Conservation (phyloP, 2,797 vertebrate species). For the Odontamblyopus lacepedii region DNA sequence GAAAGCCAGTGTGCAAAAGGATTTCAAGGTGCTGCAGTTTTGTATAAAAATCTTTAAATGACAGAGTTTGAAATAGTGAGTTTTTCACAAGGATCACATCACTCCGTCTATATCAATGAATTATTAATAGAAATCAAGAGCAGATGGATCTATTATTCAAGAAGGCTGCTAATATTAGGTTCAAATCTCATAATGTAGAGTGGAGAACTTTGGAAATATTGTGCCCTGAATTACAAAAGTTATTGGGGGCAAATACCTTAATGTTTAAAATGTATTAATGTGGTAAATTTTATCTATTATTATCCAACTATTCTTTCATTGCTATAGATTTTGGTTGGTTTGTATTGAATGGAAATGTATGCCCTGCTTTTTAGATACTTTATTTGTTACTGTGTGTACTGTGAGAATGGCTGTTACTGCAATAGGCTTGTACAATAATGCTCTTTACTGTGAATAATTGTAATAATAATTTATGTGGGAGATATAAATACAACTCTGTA, state of each 20-base stretch:
- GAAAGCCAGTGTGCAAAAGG: not conserved
- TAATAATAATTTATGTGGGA: not conserved
- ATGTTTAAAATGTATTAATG: too few species aligned
- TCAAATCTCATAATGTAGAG: slow-evolving; percentile 13
- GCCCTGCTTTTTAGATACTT: not conserved
- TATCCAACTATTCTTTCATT: not conserved
- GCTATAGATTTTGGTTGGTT: not conserved
- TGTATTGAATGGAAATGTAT: not conserved
- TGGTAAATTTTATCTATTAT: too few species aligned
- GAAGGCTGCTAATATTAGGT: slow-evolving; percentile 19
- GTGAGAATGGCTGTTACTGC: not conserved
- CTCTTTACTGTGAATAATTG: not conserved
- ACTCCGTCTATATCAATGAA: slow-evolving; percentile 42
- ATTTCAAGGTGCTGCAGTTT: not conserved
- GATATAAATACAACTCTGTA: not conserved
- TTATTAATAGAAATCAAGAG: slow-evolving; percentile 58
- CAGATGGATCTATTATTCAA: slow-evolving; percentile 52
- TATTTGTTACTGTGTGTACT: not conserved
- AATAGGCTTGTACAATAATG: not conserved
- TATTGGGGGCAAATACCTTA: too few species aligned
- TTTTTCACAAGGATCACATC: not conserved
- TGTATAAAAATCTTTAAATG: not conserved
- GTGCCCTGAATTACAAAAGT: too few species aligned
- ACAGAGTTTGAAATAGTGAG: not conserved
- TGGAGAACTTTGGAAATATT: too few species aligned